Evolutionary conservation across 2,888 invertebrate species (phyloP).

Genomic region (Euplagia quadripunctaria): DNA sequence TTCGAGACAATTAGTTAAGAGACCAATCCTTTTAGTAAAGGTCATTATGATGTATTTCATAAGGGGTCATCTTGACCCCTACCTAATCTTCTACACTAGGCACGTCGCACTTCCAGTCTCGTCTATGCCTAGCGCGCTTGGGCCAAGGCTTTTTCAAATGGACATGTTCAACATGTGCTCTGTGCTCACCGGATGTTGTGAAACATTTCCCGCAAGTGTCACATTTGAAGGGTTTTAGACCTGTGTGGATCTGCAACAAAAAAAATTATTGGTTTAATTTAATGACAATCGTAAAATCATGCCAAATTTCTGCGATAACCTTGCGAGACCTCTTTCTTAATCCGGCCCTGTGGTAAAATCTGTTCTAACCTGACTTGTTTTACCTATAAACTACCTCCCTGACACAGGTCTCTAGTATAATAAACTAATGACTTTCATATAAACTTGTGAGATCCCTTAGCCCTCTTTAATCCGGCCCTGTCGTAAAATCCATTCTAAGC

Average conservation of each 20-base stretch:
- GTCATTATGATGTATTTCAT: background rate
- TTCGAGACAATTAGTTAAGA: background rate
- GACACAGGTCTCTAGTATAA: too few species aligned
- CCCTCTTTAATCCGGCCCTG: too few species aligned
- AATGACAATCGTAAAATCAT: too few species aligned
- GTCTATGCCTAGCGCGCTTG: constrained; percentile 57
- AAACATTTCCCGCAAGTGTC: constrained; percentile 75
- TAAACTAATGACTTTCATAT: too few species aligned
- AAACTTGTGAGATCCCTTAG: too few species aligned
- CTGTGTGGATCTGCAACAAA: constrained; percentile 73
- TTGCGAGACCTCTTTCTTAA: too few species aligned
- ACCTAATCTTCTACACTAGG: constrained; percentile 34
- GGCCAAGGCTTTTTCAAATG: constrained; percentile 83
- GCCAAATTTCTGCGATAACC: too few species aligned
- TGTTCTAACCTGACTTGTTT: too few species aligned
- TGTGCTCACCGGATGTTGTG: constrained; percentile 76
- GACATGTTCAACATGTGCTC: constrained; percentile 79
- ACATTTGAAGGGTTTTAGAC: constrained; percentile 72
- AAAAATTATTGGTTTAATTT: background rate
- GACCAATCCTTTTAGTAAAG: background rate
- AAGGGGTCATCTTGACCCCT: background rate
- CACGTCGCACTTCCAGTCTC: constrained; percentile 42
- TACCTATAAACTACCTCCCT: too few species aligned
- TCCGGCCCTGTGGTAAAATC: too few species aligned
- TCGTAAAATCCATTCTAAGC: too few species aligned